These are phyloP conservation scores for Tinamus major DNA, from an alignment of 2,797 vertebrate species.

Conservation along the genomic window DNA sequence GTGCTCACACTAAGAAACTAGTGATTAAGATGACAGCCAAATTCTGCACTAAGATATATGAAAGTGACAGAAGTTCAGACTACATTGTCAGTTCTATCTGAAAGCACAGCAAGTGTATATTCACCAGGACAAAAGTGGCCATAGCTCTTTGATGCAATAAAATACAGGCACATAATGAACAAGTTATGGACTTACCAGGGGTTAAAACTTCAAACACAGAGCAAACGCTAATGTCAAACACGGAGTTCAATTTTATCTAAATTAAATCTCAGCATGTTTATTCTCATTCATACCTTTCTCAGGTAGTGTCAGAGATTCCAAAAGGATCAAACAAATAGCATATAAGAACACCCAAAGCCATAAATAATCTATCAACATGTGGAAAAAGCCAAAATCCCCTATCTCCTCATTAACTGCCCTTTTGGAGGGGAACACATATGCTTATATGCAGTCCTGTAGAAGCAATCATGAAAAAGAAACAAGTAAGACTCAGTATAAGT, in stretches of 20 bases:
- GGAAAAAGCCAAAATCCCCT: not conserved
- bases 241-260: not conserved
- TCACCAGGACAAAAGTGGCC: not conserved
- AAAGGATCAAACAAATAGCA: not conserved
- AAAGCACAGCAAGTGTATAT: not conserved
- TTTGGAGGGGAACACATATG: not conserved
- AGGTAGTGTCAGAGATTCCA: not conserved
- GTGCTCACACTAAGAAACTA: not conserved
- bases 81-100: not conserved
- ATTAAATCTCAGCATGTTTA: not conserved
- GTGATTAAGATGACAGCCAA: not conserved
- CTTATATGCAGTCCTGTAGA: not conserved
- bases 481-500: not conserved
- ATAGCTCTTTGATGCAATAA: not conserved
- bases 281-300: not conserved
- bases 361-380: not conserved
- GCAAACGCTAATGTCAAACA: not conserved
- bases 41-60: not conserved
- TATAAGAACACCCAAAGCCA: not conserved
- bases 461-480: constrained; percentile 1
- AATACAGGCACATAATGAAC: not conserved
- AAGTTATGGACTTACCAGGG: not conserved
- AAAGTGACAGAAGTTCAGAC: not conserved
- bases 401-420: not conserved
- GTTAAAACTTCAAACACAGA: not conserved